Conservation (phyloP, 2,888 invertebrate species). For the Trisateles emortualis region DNA sequence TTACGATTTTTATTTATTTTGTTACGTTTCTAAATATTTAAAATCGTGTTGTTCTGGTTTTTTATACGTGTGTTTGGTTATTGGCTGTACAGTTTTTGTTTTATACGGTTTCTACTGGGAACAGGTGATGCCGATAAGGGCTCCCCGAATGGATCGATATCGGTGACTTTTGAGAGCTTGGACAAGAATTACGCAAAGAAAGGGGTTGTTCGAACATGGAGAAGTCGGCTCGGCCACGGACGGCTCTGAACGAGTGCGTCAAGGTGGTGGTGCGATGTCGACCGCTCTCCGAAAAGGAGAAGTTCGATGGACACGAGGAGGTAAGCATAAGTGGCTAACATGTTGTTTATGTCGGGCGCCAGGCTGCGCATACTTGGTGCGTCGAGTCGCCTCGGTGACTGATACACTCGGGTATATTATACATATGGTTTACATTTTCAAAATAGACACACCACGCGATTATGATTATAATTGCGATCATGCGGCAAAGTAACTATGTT, state of each 20-base stretch:
- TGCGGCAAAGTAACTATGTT: conserved; percentile 4
- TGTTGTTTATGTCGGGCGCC: conserved; percentile 47
- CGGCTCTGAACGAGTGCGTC: conserved; percentile 93
- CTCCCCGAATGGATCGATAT: conserved; percentile 84
- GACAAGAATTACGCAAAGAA: conserved; percentile 62
- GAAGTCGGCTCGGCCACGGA: conserved; percentile 82
- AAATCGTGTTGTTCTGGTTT: conserved; percentile 64
- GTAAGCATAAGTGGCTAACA: conserved; percentile 55
- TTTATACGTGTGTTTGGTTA: conserved; percentile 54
- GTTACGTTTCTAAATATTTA: conserved; percentile 68
- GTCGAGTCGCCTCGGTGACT: conserved; percentile 46
- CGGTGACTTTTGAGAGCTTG: conserved; percentile 75
- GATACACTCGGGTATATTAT: conserved; percentile 31
- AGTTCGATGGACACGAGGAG: conserved; percentile 90
- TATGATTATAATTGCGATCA: conserved; percentile 7
- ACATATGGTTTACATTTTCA: conserved; percentile 19
- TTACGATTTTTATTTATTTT: conserved; percentile 82
- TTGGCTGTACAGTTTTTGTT: conserved; percentile 50
- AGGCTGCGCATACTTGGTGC: conserved; percentile 69
- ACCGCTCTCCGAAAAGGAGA: conserved; percentile 96
- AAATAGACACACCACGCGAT: conserved; percentile 20
- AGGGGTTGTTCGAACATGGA: conserved; percentile 76
- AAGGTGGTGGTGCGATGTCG: conserved; percentile 99
- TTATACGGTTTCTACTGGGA: conserved; percentile 55
- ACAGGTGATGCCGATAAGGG: conserved; percentile 79